Conservation (phyloP, 2,797 vertebrate genomes). For the Kryptopterus vitreolus region DNA sequence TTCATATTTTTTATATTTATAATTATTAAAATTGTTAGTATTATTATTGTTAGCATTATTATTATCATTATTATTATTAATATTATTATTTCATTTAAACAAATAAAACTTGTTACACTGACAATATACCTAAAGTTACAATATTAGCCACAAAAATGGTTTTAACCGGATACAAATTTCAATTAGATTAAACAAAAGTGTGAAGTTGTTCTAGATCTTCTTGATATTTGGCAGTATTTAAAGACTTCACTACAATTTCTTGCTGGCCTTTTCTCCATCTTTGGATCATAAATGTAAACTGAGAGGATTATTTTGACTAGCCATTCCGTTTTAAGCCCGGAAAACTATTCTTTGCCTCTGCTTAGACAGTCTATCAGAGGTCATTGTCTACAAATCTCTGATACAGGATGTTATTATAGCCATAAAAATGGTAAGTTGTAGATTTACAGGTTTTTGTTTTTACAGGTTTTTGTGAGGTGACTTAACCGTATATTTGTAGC, state of each 20-base stretch:
- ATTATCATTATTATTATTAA: too few relatives aligned
- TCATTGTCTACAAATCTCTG: constrained; percentile 39
- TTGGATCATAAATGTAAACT: not conserved
- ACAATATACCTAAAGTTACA: too few relatives aligned
- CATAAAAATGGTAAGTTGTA: not conserved
- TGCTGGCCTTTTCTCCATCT: not conserved
- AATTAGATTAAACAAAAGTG: not conserved
- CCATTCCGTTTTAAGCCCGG: constrained; percentile 25
- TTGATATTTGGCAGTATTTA: not conserved
- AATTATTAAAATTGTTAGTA: too few relatives aligned
- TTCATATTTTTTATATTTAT: too few relatives aligned
- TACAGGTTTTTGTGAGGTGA: not conserved
- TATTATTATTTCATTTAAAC: too few relatives aligned
- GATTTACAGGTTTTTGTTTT: not conserved
- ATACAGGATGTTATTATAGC: constrained; percentile 46
- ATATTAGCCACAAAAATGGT: too few relatives aligned
- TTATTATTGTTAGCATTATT: too few relatives aligned
- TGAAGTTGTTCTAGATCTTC: not conserved
- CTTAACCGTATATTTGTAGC: not conserved
- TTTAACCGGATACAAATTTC: not conserved
- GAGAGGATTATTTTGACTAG: constrained; percentile 1
- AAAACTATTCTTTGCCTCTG: constrained; percentile 15
- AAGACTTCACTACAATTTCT: not conserved
- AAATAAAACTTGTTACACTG: too few relatives aligned
- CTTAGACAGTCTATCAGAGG: constrained; percentile 5